These are phyloP conservation scores for Beris chalybata DNA, from an alignment of 2,888 invertebrate genomes.

Conservation along the genomic window DNA sequence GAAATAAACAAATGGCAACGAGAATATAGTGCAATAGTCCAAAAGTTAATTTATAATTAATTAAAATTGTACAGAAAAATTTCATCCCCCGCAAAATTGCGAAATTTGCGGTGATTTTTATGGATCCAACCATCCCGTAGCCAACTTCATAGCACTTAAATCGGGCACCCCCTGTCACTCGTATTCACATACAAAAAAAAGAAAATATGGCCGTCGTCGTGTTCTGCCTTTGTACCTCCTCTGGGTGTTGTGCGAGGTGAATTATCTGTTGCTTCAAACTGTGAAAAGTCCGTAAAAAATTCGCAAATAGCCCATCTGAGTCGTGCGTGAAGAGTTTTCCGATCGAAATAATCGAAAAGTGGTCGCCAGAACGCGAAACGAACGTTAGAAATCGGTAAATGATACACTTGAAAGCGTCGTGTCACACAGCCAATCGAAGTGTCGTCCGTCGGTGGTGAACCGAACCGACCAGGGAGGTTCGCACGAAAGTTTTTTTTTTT, in stretches of 20 bases:
- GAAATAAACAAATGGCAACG: too few relatives aligned
- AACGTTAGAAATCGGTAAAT: constrained; percentile 12
- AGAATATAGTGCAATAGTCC: too few relatives aligned
- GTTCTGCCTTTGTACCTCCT: constrained; percentile 35
- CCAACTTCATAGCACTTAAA: not conserved
- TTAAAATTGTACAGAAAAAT: too few relatives aligned
- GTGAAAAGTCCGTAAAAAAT: constrained; percentile 22
- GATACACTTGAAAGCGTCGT: constrained; percentile 37
- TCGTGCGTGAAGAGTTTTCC: constrained; percentile 5
- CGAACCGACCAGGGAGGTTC: constrained; percentile 16
- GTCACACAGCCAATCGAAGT: constrained; percentile 31
- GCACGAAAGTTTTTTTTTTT: constrained; percentile 26
- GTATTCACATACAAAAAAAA: not conserved
- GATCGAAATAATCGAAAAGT: constrained; percentile 18
- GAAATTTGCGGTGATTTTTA: too few relatives aligned
- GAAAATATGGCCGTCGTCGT: constrained; percentile 36
- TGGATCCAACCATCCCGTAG: not conserved
- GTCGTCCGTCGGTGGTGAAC: constrained; percentile 33
- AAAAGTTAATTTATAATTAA: too few relatives aligned
- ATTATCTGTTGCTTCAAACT: constrained; percentile 38
- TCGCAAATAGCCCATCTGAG: not conserved
- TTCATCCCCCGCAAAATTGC: too few relatives aligned
- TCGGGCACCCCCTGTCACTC: not conserved
- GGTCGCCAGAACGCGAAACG: not conserved
- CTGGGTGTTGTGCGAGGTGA: constrained; percentile 33